These are phyloP conservation scores for Gonioctena quinquepunctata DNA, from an alignment of 1,140 invertebrate genomes.

Conservation along the genomic window DNA sequence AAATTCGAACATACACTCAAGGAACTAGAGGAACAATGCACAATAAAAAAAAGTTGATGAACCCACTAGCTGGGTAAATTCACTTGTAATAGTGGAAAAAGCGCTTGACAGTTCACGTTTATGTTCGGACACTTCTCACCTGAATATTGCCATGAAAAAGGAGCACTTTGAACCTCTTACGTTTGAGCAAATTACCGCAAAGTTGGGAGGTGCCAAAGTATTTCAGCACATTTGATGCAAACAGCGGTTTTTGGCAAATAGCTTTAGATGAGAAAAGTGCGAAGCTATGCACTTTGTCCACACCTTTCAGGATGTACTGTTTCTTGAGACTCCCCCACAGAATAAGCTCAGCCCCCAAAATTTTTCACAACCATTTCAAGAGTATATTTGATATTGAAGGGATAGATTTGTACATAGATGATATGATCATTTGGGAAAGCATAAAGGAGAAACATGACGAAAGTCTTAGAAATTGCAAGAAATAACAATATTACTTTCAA, in stretches of 20 bases:
- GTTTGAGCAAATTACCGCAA: background rate
- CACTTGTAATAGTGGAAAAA: too few species aligned
- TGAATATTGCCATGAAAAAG: too few species aligned
- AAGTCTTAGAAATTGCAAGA: conserved; percentile 21
- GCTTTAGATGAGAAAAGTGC: background rate
- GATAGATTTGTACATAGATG: conserved; percentile 33
- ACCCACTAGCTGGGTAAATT: too few species aligned
- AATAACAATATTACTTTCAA: conserved; percentile 41
- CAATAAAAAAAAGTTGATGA: too few species aligned
- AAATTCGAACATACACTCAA: too few species aligned
- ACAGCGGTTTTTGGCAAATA: background rate
- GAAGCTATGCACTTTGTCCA: background rate
- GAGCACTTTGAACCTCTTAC: too few species aligned
- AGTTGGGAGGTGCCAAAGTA: background rate
- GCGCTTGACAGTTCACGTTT: background rate
- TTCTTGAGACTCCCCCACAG: background rate
- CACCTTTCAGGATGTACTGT: background rate
- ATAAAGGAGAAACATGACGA: conserved; percentile 15
- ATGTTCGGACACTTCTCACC: too few species aligned
- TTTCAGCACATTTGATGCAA: background rate
- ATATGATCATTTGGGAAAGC: conserved; percentile 23
- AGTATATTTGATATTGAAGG: conserved; percentile 24
- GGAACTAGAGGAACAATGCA: too few species aligned
- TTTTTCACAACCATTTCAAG: conserved; percentile 32
- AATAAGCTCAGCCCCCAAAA: conserved; percentile 24